A percentile compares a stretch with the other conserved stretches of the same genome.
These are phyloP conservation scores for Anguilla japonica DNA, from an alignment of 2,113 vertebrate genomes.

Conservation along the genomic window DNA sequence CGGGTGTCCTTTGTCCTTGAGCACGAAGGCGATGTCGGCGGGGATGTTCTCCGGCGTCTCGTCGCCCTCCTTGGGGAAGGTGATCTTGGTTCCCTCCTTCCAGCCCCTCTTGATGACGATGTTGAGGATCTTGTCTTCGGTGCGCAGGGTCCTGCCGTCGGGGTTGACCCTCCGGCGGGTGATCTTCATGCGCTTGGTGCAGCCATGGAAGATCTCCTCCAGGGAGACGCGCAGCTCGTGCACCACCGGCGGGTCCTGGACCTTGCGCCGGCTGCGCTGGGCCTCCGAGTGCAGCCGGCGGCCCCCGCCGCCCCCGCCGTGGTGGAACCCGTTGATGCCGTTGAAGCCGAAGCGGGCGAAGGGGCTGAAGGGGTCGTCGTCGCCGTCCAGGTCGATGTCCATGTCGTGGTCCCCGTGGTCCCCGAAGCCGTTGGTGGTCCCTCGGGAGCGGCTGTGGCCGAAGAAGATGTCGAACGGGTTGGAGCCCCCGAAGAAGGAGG, in stretches of 20 bases:
- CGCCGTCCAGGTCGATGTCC: conserved; percentile 83
- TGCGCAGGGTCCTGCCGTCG: conserved; percentile 86
- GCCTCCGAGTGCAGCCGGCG: conserved; percentile 76
- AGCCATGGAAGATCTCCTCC: conserved; percentile 96
- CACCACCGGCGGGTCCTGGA: conserved; percentile 92
- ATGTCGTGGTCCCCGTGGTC: conserved; percentile 64
- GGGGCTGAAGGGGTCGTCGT: conserved; percentile 87
- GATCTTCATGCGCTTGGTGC: conserved; percentile 98
- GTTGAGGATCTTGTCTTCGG: conserved; percentile 98
- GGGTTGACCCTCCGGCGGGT: conserved; percentile 89
- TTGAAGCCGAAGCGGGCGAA: conserved; percentile 90
- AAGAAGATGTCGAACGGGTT: conserved; percentile 98
- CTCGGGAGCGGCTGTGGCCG: conserved; percentile 79
- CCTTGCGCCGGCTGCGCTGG: conserved; percentile 76
- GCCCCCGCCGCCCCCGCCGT: conserved; percentile 19
- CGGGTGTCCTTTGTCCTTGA: conserved; percentile 91
- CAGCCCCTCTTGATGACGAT: conserved; percentile 96
- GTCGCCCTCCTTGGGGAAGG: conserved; percentile 95
- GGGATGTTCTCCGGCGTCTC: conserved; percentile 97
- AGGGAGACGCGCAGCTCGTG: conserved; percentile 94
- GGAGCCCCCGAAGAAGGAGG: conserved; percentile 96
- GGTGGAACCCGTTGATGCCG: conserved; percentile 83
- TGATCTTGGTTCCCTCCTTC: conserved; percentile 99
- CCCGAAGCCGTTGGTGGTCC: conserved; percentile 79
- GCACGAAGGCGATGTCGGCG: conserved; percentile 91